Evolutionary conservation across 2,797 vertebrate genomes (phyloP), one percentile per base, ranked within the genome.

Genomic region (Cyprinella venusta): DNA sequence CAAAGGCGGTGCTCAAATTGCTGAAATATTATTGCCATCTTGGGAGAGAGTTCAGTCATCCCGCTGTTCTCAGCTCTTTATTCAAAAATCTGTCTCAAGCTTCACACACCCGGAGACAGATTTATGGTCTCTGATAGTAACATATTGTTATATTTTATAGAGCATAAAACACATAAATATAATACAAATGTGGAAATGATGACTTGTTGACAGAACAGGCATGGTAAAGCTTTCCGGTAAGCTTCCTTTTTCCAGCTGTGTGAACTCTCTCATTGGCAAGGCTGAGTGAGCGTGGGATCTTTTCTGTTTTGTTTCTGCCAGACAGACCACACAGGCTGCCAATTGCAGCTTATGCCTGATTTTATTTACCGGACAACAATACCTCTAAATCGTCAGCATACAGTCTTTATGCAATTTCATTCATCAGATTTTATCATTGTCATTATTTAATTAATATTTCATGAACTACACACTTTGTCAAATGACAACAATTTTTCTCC

Each of bases 131-230:
- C 36, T 68, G 26, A n/a, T 67, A 75, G n/a, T 68, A 67, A 50
- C 56, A 21, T 74, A 24, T 33, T 81, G 4, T 40, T 54, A 42
- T 59, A 16, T 69, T 21, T 67, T 45, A 15, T 30, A 30, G 24
- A n/a, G 30, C 21, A 65, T 65, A 19, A 65, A 63, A 48, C 13
- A 36, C 40, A 81, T 74, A 21, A 45, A 13, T n/a, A 71, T 19
- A 70, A 80, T n/a, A 33, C 68, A 10, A 56, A 30, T 76, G 61
- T 45, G 50, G 67, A 67, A 82, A 65, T 76, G 9, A 65, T 56
- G 59, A 42, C 5, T 40, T 42, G 30, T 71, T 33, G 40, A 30
- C 69, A 74, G 42, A 63, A 45, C 33, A 56, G 16, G 21, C 19
- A 76, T 64, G 21, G 56, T 59, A 64, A 40, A 80, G 33, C 12